Percentiles rank a stretch among this genome's conserved stretches.
phyloP scores from a whole-genome alignment of 1,140 invertebrate species.

The Diuraphis noxia region DNA sequence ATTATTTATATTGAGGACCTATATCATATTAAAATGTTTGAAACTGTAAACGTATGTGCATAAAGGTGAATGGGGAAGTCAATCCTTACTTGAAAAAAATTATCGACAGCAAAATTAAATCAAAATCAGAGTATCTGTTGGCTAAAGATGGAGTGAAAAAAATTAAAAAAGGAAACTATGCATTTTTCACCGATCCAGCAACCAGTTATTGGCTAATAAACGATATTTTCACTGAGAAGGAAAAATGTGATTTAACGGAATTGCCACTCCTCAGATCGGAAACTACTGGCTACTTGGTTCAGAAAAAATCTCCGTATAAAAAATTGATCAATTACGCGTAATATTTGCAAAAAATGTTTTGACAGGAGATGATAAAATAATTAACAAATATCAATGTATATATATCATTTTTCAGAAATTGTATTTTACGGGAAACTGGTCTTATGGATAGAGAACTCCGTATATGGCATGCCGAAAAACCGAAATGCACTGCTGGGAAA shows the following conservation, averaged over 20 bases:
- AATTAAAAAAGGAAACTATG: conserved; percentile 54
- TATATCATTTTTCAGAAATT: not conserved
- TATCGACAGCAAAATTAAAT: conserved; percentile 17
- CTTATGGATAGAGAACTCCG: not conserved
- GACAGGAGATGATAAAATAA: not conserved
- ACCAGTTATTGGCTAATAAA: conserved; percentile 55
- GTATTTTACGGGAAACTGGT: conserved; percentile 11
- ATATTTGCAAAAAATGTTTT: not conserved
- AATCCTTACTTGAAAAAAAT: conserved; percentile 31
- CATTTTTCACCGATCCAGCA: conserved; percentile 55
- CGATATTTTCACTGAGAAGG: conserved; percentile 58
- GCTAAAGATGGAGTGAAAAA: conserved; percentile 61
- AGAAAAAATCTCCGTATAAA: conserved; percentile 29
- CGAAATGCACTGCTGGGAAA: not conserved
- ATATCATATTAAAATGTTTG: not conserved
- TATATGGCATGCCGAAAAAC: conserved; percentile 35
- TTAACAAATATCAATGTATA: not conserved
- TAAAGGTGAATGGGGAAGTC: not conserved
- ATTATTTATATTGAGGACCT: not conserved
- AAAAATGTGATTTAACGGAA: conserved; percentile 60
- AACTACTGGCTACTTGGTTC: conserved; percentile 25
- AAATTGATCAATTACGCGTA: conserved; percentile 27
- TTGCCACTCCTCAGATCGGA: conserved; percentile 56
- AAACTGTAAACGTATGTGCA: not conserved
- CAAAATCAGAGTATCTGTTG: conserved; percentile 46